These are phyloP conservation scores for Heliopora coerulea DNA, from an alignment of 92 coral and sea anemone genomes.

Conservation along the genomic window DNA sequence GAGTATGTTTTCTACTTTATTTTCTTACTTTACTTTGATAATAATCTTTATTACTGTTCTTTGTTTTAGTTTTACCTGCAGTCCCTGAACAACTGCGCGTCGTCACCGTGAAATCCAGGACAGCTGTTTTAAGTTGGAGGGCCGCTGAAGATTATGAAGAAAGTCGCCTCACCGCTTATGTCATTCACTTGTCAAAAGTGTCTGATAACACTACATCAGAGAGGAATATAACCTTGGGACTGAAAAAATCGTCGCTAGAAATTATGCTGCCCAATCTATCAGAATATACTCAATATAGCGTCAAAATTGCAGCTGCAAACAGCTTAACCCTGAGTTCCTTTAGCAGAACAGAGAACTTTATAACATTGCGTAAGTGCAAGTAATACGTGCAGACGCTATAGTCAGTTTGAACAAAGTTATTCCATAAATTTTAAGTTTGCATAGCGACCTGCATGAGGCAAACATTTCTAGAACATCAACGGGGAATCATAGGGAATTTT, in stretches of 20 bases:
- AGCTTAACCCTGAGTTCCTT: background rate
- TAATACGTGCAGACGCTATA: background rate
- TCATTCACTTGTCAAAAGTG: background rate
- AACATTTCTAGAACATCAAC: too few species aligned
- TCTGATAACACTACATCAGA: background rate
- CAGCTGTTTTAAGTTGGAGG: conserved; percentile 11
- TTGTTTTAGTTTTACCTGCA: conserved; percentile 25
- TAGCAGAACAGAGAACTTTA: background rate
- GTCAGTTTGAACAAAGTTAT: background rate
- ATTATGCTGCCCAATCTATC: background rate
- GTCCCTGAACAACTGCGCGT: background rate
- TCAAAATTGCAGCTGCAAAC: background rate
- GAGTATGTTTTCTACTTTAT: too few species aligned
- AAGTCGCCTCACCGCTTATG: conserved; percentile 16
- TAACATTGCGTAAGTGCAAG: conserved; percentile 13
- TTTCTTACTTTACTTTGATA: too few species aligned
- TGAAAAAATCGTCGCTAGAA: background rate
- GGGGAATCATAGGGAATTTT: too few species aligned
- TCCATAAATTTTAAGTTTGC: too few species aligned
- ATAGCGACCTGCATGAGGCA: too few species aligned
- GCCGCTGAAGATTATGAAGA: conserved; percentile 28
- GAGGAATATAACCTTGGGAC: background rate
- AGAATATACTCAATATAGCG: background rate
- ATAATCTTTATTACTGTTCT: too few species aligned
- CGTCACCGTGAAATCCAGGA: background rate